Conservation (phyloP, 2,888 invertebrate species). For the Clunio marinus region DNA sequence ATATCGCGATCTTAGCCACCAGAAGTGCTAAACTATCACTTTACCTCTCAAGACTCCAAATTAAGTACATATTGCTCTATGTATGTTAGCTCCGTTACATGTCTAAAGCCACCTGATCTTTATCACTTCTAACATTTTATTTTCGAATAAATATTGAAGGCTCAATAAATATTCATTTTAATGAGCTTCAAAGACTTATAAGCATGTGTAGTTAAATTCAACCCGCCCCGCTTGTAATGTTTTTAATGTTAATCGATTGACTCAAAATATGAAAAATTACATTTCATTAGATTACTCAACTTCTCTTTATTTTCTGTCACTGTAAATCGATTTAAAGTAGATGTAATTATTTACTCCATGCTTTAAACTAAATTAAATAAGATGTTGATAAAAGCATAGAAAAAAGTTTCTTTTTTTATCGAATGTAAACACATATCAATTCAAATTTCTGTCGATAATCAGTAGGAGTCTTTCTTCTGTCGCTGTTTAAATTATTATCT, state of each 20-base stretch:
- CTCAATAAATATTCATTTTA: constrained; percentile 1
- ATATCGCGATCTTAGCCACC: too few relatives aligned
- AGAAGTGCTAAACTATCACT: too few relatives aligned
- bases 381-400: constrained; percentile 8
- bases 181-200: not conserved
- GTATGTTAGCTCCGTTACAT: too few relatives aligned
- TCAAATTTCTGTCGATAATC: not conserved
- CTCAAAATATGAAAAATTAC: constrained; percentile 1
- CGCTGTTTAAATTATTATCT: not conserved
- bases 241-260: constrained; percentile 1
- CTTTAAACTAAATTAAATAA: not conserved
- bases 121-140: not conserved
- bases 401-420: not conserved
- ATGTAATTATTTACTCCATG: constrained; percentile 1
- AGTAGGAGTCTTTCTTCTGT: not conserved
- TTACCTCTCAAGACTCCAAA: too few relatives aligned
- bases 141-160: too few relatives aligned
- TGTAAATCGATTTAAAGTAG: not conserved
- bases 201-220: too few relatives aligned
- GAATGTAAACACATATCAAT: not conserved
- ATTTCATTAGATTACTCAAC: not conserved
- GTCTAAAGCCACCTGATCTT: not conserved
- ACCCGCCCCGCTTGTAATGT: not conserved
- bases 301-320: not conserved
- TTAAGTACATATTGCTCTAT: too few relatives aligned